A percentile compares a stretch with the other conserved stretches of the same genome.
Conservation (phyloP, 2,113 vertebrate genomes). For the Dolichotis patagonum region DNA sequence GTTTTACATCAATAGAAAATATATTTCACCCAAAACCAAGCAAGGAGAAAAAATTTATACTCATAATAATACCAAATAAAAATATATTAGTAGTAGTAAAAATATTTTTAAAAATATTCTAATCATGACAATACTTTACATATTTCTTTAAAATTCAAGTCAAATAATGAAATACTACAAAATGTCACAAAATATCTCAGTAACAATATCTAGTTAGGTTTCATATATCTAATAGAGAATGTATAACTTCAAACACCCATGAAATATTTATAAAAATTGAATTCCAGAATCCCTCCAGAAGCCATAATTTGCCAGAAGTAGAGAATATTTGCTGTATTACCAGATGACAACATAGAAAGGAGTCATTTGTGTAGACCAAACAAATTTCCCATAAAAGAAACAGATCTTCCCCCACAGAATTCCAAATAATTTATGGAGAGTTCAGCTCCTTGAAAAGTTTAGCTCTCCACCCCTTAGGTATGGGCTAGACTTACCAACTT, state of each 20-base stretch:
- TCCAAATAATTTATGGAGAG: background rate
- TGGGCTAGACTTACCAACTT: background rate
- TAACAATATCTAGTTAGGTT: background rate
- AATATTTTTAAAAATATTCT: background rate
- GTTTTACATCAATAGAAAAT: background rate
- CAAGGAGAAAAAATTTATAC: background rate
- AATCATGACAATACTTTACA: background rate
- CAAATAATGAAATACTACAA: background rate
- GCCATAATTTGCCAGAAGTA: background rate
- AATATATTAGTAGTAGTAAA: background rate
- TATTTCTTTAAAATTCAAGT: background rate
- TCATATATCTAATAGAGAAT: background rate
- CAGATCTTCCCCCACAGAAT: background rate
- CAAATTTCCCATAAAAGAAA: background rate
- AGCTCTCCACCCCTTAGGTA: background rate
- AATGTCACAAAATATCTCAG: background rate
- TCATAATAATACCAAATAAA: background rate
- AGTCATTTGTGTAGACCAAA: background rate
- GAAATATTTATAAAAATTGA: background rate
- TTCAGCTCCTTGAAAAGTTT: background rate
- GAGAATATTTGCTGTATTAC: background rate
- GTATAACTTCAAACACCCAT: background rate
- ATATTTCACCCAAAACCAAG: background rate
- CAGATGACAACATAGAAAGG: background rate
- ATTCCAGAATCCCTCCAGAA: background rate